phyloP scores from a whole-genome alignment of 2,113 vertebrate species.

The Hystrix brachyura region DNA sequence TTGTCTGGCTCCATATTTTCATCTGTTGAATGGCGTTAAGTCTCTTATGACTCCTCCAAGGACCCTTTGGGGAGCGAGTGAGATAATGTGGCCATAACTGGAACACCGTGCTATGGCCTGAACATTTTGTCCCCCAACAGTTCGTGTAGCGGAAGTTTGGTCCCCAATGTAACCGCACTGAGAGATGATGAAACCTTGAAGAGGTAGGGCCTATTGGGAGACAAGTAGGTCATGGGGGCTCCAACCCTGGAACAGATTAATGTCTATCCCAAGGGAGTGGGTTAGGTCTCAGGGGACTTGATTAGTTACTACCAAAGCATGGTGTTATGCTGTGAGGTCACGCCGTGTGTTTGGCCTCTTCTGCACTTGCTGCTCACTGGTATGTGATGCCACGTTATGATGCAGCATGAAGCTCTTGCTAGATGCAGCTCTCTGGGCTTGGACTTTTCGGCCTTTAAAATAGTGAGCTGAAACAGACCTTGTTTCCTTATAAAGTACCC shows the following conservation, averaged over 20 bases:
- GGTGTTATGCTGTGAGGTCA: neutral
- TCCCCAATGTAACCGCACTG: neutral
- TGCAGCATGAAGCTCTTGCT: neutral
- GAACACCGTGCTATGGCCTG: neutral
- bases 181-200: neutral
- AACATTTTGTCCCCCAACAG: neutral
- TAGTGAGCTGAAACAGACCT: neutral
- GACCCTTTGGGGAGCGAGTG: neutral
- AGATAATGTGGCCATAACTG: neutral
- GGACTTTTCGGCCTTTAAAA: neutral
- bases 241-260: neutral
- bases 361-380: no score
- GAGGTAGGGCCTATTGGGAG: neutral
- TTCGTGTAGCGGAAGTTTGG: neutral
- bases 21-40: neutral
- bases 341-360: neutral
- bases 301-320: neutral
- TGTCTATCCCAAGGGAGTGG: neutral
- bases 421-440: neutral
- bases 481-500: no score
- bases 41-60: neutral
- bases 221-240: neutral
- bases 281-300: neutral
- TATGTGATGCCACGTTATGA: neutral
- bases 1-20: neutral